Evolutionary conservation across 2,888 invertebrate genomes (phyloP).

Genomic region (Dryococelus australis): DNA sequence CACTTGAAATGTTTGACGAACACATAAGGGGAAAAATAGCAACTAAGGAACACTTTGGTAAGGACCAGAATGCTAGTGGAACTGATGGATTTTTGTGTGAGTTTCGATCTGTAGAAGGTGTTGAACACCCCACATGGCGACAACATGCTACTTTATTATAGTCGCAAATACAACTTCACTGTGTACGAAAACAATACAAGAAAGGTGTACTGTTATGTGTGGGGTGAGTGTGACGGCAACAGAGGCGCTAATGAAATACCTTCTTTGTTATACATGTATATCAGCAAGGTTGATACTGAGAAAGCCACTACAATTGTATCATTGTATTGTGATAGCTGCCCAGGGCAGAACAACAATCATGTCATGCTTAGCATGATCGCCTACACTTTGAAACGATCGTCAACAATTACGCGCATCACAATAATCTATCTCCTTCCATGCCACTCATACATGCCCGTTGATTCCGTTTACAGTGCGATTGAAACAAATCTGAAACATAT

Average conservation of each 20-base stretch:
- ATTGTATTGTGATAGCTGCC: constrained; percentile 49
- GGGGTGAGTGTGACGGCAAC: no score
- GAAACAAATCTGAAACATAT: neutral
- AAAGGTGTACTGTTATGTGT: constrained; percentile 47
- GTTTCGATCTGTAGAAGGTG: constrained; percentile 50
- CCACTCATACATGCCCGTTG: constrained; percentile 53
- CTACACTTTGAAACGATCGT: no score
- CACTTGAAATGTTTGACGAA: no score
- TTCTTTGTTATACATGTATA: constrained; percentile 46
- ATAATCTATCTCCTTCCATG: constrained; percentile 50
- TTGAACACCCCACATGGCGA: no score
- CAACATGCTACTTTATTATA: no score
- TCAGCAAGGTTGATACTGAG: constrained; percentile 49
- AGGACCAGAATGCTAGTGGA: neutral
- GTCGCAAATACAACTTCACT: constrained; percentile 48
- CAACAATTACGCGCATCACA: no score
- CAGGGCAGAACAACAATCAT: constrained; percentile 40
- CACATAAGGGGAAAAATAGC: no score
- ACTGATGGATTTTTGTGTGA: constrained; percentile 26
- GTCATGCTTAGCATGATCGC: no score
- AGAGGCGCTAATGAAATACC: constrained; percentile 51
- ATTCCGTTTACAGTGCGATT: constrained; percentile 40
- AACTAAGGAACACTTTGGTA: no score
- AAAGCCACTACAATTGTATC: constrained; percentile 39
- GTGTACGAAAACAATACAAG: constrained; percentile 48